Evolutionary conservation across 2,113 vertebrate species (phyloP).

Genomic region (Prunella himalayana): DNA sequence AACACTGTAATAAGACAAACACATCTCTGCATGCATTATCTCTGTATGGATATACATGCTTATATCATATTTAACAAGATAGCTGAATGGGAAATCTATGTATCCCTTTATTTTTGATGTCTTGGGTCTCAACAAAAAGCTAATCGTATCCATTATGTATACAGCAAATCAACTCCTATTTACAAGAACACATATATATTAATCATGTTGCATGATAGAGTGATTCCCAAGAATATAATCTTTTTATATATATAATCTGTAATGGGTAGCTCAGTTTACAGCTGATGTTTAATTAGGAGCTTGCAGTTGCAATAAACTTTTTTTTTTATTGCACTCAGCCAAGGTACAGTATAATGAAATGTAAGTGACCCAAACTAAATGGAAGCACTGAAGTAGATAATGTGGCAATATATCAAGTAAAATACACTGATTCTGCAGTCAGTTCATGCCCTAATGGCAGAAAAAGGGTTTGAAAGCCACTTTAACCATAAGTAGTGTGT

Average conservation of each 20-base stretch:
- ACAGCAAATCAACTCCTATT: constrained; percentile 36
- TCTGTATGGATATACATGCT: background rate
- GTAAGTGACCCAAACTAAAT: constrained; percentile 54
- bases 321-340: constrained; percentile 47
- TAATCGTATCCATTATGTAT: constrained; percentile 34
- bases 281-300: constrained; percentile 64
- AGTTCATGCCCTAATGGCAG: constrained; percentile 56
- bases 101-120: constrained; percentile 26
- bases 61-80: constrained; percentile 5
- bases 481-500: constrained; percentile 70
- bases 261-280: constrained; percentile 60
- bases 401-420: constrained; percentile 44
- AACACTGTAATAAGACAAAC: background rate
- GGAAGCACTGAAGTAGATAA: constrained; percentile 9
- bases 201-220: constrained; percentile 39
- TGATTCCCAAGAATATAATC: constrained; percentile 51
- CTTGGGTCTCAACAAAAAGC: constrained; percentile 31
- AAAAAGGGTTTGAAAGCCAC: constrained; percentile 67
- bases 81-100: background rate
- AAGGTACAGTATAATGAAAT: constrained; percentile 54
- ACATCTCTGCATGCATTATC: background rate
- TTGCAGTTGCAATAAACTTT: constrained; percentile 62
- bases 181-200: constrained; percentile 46
- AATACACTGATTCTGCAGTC: constrained; percentile 49
- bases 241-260: constrained; percentile 54